phyloP scores from a whole-genome alignment of 2,797 vertebrate genomes.

The Galaxias olidus region DNA sequence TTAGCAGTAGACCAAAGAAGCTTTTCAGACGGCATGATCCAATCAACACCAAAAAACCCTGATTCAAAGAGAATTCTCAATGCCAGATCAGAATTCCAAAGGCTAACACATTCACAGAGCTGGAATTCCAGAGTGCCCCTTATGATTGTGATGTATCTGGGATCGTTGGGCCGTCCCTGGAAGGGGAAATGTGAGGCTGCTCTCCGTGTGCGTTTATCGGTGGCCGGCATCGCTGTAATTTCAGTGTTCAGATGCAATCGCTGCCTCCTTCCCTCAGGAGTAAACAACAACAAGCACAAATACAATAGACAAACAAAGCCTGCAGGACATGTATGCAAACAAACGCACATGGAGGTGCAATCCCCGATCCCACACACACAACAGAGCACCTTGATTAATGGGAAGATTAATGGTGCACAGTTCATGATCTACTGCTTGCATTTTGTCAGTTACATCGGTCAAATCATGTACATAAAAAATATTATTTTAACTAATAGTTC shows the following conservation, averaged over 20 bases:
- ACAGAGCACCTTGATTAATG: not conserved
- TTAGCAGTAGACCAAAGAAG: not conserved
- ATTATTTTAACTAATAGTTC: no score
- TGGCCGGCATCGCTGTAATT: conserved; percentile 79
- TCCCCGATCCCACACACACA: conserved; percentile 15
- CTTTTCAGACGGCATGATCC: not conserved
- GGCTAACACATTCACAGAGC: conserved; percentile 20
- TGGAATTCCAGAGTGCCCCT: conserved; percentile 6
- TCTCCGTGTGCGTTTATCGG: conserved; percentile 61
- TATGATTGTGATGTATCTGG: conserved; percentile 19
- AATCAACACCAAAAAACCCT: not conserved
- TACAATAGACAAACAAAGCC: conserved; percentile 79
- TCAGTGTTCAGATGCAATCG: conserved; percentile 83
- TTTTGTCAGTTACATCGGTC: no score
- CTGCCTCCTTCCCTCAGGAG: conserved; percentile 74
- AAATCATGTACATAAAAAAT: no score
- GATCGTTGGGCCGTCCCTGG: conserved; percentile 21
- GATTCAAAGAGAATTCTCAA: conserved; percentile 9
- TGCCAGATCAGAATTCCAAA: not conserved
- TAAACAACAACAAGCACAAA: conserved; percentile 78
- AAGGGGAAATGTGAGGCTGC: conserved; percentile 27
- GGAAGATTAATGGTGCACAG: no score
- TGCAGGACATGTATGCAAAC: conserved; percentile 62
- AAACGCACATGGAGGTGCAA: conserved; percentile 20
- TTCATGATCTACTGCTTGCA: no score